Base-by-base conservation (phyloP, 2,113 vertebrate genomes). In the Mus spicilegus region DNA sequence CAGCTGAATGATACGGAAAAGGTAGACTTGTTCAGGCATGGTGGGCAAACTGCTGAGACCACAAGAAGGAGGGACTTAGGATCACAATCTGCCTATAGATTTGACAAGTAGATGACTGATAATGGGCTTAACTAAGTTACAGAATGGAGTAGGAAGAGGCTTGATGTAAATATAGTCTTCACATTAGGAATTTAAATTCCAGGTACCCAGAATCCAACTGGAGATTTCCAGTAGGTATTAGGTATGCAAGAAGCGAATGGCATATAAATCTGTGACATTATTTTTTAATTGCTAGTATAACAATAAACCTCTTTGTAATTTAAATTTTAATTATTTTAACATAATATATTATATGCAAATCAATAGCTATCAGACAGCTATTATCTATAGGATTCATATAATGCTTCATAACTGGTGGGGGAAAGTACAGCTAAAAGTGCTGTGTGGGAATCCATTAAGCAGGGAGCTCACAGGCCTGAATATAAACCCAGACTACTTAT, bases 401-500 rank as follows among this genome's bases (percentile, higher is more conserved):
- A 88, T 92, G 70, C 58, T 78, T 96, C 7, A 0, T 91, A 91
- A 82, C 28, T 80, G 54, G 73, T 36, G 69, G 26, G 88, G 73
- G 70, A 91, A 94, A 90, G n/a, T 69, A 58, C 11, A 94, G 63
- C n/a, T 80, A 86, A 89, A 96, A 96, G 75, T 89, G 58, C 3
- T 61, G 3, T 73, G 86, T 72, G 24, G 42, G 46, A 63, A 89
- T 78, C 89, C 73, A 94, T 97, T 96, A 93, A 93, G 84, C n/a
- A 92, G 75, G 63, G 28, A 87, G 88, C n/a, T 95, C 80, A 90
- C 16, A 67, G 42, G 73, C 17, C 26, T 91, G 39, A 95, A 91
- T 94, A 91, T 42, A 92, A 95, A 94, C 19, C 22, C 75, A 85
- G 75, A 76, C 67, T 96, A 91, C 75, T 89, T 96, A 94, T 63